Base-by-base conservation (phyloP, 1,140 invertebrate genomes). In the Bombus breviceps region DNA sequence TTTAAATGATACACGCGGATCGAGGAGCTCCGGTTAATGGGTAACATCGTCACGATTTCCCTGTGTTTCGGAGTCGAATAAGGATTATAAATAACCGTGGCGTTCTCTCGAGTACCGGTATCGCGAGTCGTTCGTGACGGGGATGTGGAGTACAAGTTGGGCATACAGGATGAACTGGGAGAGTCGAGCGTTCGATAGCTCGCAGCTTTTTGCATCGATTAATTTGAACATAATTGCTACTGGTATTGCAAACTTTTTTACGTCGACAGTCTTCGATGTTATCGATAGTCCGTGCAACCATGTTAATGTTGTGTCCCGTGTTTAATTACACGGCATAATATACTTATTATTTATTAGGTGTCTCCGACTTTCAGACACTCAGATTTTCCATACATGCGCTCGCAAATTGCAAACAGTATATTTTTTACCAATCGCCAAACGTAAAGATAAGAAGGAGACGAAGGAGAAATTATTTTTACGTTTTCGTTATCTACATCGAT, bases 1-100 rank as follows among this genome's bases (percentile, higher is more conserved):
- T 69, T 80, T 71, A 41, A 71, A 81, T 25, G 66, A 57, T 25
- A 28, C 43, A 18, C 10, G 47, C 43, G 10, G 37, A 71, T 80
- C 28, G 64, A 66, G 15, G 15, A 66, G 13, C n/a, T 18, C 3
- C 62, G 62, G 64, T 18, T 66, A 66, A 66, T 22, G 64, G 32
- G 32, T n/a, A 66, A 32, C n/a, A 34, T 34, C 32, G 32, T 66
- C 15, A 66, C 64, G 64, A 66, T 66, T 66, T 66, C n/a, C 64
- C 6, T 66, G 32, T 34, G 64, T 32, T 66, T 66, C 32, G 64
- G 62, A 12, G 13, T 66, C n/a, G n/a, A 66, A 32, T 66, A 66
- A 66, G 62, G 15, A 34, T 66, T 15, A 32, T 66, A 66, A 66
- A 66, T 66, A 66, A 66, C 13, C 2, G 32, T 34, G 64, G 32